Percentiles rank a stretch among this genome's conserved stretches.
These are phyloP conservation scores for Sipunculus nudus DNA, from an alignment of 2,888 invertebrate species.

Conservation along the genomic window DNA sequence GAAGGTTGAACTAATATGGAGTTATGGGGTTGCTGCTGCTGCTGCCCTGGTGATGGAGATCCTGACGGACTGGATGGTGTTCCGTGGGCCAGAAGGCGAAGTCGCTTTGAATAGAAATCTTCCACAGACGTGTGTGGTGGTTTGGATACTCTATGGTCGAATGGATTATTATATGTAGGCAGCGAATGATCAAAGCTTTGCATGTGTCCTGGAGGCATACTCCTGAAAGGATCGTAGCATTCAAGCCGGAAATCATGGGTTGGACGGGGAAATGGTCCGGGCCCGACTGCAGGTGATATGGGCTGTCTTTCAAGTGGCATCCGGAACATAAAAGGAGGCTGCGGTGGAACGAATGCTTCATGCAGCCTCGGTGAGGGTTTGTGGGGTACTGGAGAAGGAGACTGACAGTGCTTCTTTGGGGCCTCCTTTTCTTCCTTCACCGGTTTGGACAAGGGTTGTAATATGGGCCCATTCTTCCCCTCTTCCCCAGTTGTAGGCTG, in stretches of 20 bases:
- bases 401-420: neutral
- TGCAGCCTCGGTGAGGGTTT: neutral
- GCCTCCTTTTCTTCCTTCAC: no score
- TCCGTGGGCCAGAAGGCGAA: slow-evolving; percentile 92
- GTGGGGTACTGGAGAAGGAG: neutral
- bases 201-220: slow-evolving; percentile 8
- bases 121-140: slow-evolving; percentile 7
- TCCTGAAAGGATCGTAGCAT: slow-evolving; percentile 20
- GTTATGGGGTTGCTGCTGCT: slow-evolving; percentile 7
- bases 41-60: neutral
- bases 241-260: slow-evolving; percentile 75
- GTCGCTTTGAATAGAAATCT: slow-evolving; percentile 99
- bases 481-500: no score
- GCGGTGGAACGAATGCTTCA: neutral
- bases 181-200: neutral
- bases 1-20: no score
- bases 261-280: slow-evolving; percentile 78
- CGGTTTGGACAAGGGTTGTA: no score
- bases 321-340: slow-evolving; percentile 19
- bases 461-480: no score
- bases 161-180: slow-evolving; percentile 12
- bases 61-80: slow-evolving; percentile 47
- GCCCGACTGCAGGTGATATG: slow-evolving; percentile 46
- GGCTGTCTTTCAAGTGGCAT: slow-evolving; percentile 50
- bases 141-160: neutral